These are phyloP conservation scores for Perognathus longimembris DNA, from an alignment of 2,113 vertebrate species.

Conservation along the genomic window DNA sequence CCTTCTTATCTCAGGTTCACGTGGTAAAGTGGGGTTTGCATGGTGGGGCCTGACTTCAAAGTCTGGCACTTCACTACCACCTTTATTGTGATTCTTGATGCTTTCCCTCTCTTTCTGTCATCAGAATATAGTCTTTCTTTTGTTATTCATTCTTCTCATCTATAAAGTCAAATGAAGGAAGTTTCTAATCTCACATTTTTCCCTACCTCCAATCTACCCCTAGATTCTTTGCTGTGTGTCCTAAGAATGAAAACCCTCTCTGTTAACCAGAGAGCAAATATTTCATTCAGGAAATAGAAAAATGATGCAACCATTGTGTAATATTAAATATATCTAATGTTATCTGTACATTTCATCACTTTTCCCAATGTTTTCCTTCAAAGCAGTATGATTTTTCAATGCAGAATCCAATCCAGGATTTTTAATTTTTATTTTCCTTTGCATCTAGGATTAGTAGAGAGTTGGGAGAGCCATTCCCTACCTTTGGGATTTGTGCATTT, in stretches of 20 bases:
- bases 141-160: too few species aligned
- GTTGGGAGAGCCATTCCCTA: too few species aligned
- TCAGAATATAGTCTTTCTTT: too few species aligned
- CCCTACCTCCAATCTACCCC: too few species aligned
- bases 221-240: background rate
- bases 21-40: too few species aligned
- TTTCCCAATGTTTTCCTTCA: background rate
- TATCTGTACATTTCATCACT: background rate
- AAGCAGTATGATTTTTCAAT: background rate
- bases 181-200: too few species aligned
- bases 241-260: background rate
- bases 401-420: background rate
- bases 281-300: conserved; percentile 25
- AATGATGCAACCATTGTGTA: background rate
- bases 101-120: too few species aligned
- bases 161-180: too few species aligned
- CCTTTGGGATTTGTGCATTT: background rate
- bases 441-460: background rate
- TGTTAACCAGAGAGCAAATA: background rate
- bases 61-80: too few species aligned
- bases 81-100: too few species aligned
- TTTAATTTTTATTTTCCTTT: background rate
- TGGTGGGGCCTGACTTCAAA: too few species aligned
- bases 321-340: background rate
- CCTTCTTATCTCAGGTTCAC: too few species aligned